These are phyloP conservation scores for Orthosia gothica DNA, from an alignment of 2,888 invertebrate genomes.

Conservation along the genomic window DNA sequence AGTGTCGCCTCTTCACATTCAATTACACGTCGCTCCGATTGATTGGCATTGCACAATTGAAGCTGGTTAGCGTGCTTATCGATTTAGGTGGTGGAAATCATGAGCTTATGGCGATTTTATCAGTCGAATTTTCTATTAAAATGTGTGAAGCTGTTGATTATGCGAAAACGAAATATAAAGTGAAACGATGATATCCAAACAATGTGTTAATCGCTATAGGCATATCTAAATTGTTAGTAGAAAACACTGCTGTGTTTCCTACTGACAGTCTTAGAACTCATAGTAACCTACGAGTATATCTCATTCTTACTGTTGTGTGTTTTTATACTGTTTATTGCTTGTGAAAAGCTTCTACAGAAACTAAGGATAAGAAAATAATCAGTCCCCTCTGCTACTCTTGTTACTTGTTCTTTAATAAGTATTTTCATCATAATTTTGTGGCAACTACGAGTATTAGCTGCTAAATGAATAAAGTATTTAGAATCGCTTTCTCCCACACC, in stretches of 20 bases:
- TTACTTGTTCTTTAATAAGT: background rate
- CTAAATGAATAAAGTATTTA: background rate
- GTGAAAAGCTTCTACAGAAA: background rate
- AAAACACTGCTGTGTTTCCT: background rate
- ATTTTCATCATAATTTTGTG: too few species aligned
- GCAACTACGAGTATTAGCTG: background rate
- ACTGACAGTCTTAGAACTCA: background rate
- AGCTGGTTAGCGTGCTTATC: constrained; percentile 63
- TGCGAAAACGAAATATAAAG: too few species aligned
- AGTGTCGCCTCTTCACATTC: constrained; percentile 71
- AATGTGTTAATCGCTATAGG: too few species aligned
- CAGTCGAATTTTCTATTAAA: too few species aligned
- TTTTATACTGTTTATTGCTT: background rate
- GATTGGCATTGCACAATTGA: constrained; percentile 84
- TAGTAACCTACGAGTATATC: background rate
- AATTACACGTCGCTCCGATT: constrained; percentile 74
- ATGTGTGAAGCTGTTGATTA: too few species aligned
- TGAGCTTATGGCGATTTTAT: constrained; percentile 14
- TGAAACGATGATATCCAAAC: too few species aligned
- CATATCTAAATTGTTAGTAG: background rate
- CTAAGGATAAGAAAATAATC: background rate
- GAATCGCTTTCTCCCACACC: constrained; percentile 27
- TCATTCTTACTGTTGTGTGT: background rate
- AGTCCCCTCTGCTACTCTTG: background rate
- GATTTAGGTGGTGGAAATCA: constrained; percentile 29